phyloP scores from a whole-genome alignment of 2,888 invertebrate species.

The Bombyx huttoni region DNA sequence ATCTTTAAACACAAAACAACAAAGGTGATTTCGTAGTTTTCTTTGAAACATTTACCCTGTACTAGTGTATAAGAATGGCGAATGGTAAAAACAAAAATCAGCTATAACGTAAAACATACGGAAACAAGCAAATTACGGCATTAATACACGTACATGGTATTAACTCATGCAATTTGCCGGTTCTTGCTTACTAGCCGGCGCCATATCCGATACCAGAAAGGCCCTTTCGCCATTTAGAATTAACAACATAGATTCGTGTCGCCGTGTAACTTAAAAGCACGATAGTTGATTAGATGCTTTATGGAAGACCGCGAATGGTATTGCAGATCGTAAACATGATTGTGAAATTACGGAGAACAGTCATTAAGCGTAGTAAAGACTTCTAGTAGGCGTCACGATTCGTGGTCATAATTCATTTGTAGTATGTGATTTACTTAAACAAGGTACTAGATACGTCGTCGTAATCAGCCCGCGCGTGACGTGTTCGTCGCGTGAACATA shows the following conservation, averaged over 20 bases:
- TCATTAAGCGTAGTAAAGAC: background rate
- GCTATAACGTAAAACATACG: background rate
- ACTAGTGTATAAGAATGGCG: background rate
- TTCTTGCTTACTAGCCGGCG: constrained; percentile 30
- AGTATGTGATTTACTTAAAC: background rate
- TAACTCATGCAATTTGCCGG: constrained; percentile 30
- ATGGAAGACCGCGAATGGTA: background rate
- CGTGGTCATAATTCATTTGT: background rate
- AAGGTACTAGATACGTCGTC: background rate
- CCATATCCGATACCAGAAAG: background rate
- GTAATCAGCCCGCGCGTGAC: background rate
- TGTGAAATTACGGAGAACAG: background rate
- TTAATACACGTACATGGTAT: constrained; percentile 22
- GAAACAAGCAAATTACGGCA: background rate
- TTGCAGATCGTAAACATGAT: background rate
- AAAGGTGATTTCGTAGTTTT: background rate
- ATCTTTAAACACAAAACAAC: background rate
- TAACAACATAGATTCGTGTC: background rate
- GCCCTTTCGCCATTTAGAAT: constrained; percentile 6
- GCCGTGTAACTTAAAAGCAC: background rate
- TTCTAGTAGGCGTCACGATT: background rate
- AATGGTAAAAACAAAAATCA: background rate
- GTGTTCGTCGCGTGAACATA: background rate
- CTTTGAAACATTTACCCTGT: background rate
- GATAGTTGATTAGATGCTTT: background rate